A percentile compares a stretch with the other conserved stretches of the same genome.
Conservation (phyloP, 2,797 vertebrate species). For the Rhabdomys pumilio region DNA sequence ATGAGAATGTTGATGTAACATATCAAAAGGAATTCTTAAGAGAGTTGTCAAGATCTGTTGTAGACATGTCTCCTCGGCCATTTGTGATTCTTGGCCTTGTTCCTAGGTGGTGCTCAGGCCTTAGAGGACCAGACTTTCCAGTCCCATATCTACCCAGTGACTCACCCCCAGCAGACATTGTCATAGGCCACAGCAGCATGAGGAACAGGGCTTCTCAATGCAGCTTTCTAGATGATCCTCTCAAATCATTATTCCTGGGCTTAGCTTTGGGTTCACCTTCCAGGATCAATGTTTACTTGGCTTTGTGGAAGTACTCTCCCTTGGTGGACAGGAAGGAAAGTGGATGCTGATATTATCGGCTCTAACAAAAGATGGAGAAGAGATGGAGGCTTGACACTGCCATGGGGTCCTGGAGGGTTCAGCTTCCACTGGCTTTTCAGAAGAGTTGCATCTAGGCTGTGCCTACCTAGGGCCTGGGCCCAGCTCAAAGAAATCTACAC, state of each 20-base stretch:
- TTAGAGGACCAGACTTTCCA: neutral
- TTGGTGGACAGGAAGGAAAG: neutral
- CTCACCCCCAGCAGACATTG: neutral
- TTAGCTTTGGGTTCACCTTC: neutral
- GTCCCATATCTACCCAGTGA: neutral
- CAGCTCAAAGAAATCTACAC: neutral
- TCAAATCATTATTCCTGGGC: neutral
- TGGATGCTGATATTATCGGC: neutral
- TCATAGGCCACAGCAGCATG: neutral
- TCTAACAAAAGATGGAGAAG: slow-evolving; percentile 6
- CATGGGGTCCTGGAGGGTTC: neutral
- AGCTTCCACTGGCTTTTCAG: neutral
- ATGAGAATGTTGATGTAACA: neutral
- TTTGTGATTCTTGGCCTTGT: neutral
- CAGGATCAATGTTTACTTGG: neutral
- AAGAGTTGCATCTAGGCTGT: neutral
- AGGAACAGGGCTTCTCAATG: neutral
- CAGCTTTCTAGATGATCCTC: accelerated
- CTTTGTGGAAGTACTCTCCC: neutral
- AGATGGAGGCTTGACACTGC: neutral
- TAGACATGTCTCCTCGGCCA: neutral
- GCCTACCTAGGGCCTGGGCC: neutral
- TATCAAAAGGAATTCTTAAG: neutral
- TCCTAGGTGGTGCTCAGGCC: neutral
- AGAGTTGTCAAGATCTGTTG: neutral